These are phyloP conservation scores for Eledona agricola DNA, from an alignment of 2,888 invertebrate genomes.

Conservation along the genomic window DNA sequence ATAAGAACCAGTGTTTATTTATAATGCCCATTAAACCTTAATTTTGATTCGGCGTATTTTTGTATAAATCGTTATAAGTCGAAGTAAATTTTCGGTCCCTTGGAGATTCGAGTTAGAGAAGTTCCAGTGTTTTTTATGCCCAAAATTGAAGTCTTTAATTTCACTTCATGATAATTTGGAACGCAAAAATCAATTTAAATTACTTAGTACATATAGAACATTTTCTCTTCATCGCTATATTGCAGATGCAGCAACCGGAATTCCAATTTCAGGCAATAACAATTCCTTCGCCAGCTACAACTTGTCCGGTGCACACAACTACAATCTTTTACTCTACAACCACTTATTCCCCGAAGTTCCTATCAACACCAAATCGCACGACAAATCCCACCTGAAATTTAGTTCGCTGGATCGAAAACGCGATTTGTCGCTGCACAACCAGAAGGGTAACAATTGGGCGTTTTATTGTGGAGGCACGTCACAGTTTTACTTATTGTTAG, in stretches of 20 bases:
- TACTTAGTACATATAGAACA: too few species aligned
- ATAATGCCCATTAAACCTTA: too few species aligned
- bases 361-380: slow-evolving; percentile 38
- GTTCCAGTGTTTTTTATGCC: too few species aligned
- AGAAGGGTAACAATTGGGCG: slow-evolving; percentile 9
- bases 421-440: slow-evolving; percentile 50
- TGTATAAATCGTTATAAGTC: too few species aligned
- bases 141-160: too few species aligned
- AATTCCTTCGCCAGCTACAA: slow-evolving; percentile 67
- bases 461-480: slow-evolving; percentile 2
- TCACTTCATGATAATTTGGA: too few species aligned
- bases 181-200: too few species aligned
- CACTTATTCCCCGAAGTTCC: slow-evolving; percentile 74
- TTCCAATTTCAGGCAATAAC: slow-evolving; percentile 73
- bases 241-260: slow-evolving; percentile 76
- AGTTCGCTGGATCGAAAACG: slow-evolving; percentile 49
- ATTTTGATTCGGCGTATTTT: too few species aligned
- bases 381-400: slow-evolving; percentile 42
- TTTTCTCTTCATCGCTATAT: too few species aligned
- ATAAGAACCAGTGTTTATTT: too few species aligned
- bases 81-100: too few species aligned
- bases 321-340: slow-evolving; percentile 78
- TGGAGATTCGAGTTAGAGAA: too few species aligned
- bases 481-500: slow-evolving; percentile 6
- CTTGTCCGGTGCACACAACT: slow-evolving; percentile 74